Percentiles rank a stretch among this genome's conserved stretches.
These are phyloP conservation scores for Melanophora roralis DNA, from an alignment of 2,888 invertebrate genomes.

Conservation along the genomic window DNA sequence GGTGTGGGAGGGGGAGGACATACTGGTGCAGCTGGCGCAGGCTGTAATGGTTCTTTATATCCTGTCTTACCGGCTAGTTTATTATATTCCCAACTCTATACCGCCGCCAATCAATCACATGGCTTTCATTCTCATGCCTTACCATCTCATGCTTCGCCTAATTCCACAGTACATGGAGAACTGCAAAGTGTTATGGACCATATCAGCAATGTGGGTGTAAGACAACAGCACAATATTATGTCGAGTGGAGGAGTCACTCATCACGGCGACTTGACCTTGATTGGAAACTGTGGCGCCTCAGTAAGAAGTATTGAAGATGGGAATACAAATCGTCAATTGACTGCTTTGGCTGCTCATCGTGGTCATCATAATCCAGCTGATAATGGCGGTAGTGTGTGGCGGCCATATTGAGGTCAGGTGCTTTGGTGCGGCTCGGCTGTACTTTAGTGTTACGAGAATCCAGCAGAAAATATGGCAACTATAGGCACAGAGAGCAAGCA, in stretches of 20 bases:
- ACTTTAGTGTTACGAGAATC: slow-evolving; percentile 74
- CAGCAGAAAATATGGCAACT: slow-evolving; percentile 50
- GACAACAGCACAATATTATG: slow-evolving; percentile 78
- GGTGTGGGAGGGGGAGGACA: slow-evolving; percentile 66
- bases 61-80: slow-evolving; percentile 89
- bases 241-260: slow-evolving; percentile 75
- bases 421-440: slow-evolving; percentile 76
- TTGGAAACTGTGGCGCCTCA: slow-evolving; percentile 77
- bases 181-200: slow-evolving; percentile 87
- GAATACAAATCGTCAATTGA: slow-evolving; percentile 75
- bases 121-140: slow-evolving; percentile 85
- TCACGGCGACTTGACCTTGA: slow-evolving; percentile 75
- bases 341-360: slow-evolving; percentile 76
- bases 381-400: slow-evolving; percentile 84
- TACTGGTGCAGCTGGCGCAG: slow-evolving; percentile 72
- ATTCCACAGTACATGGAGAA: slow-evolving; percentile 81
- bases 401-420: slow-evolving; percentile 82
- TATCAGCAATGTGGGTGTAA: slow-evolving; percentile 81
- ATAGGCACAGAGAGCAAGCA: slow-evolving; percentile 61
- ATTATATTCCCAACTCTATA: slow-evolving; percentile 89
- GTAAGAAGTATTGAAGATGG: slow-evolving; percentile 77
- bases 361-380: slow-evolving; percentile 78
- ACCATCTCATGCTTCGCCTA: slow-evolving; percentile 81
- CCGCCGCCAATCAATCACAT: slow-evolving; percentile 86
- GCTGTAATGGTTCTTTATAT: slow-evolving; percentile 85